Percentiles rank a stretch among this genome's conserved stretches.
phyloP scores from a whole-genome alignment of 2,888 invertebrate species.

The Macaria notata region DNA sequence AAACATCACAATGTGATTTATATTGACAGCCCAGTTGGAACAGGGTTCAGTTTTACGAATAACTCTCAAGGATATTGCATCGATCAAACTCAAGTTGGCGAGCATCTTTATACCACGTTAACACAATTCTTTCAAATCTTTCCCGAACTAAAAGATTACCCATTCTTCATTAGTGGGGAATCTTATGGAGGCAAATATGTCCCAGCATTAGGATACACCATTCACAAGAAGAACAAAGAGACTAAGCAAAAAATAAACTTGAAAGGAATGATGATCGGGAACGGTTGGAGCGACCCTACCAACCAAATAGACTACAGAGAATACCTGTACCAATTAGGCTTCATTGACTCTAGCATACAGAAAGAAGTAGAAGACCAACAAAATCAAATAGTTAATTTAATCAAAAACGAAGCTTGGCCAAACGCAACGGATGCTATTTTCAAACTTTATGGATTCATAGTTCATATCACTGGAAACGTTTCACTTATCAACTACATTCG shows the following conservation, averaged over 20 bases:
- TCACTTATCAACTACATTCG: conserved; percentile 5
- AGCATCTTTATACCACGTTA: conserved; percentile 88
- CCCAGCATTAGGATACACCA: conserved; percentile 89
- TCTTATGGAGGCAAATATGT: conserved; percentile 91
- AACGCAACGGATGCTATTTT: conserved; percentile 81
- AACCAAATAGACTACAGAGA: conserved; percentile 90
- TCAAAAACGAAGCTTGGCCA: conserved; percentile 83
- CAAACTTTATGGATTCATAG: conserved; percentile 84
- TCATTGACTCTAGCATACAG: conserved; percentile 84
- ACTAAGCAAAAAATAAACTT: conserved; percentile 39
- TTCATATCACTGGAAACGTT: background rate
- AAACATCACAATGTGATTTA: conserved; percentile 90
- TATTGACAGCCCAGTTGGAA: conserved; percentile 96
- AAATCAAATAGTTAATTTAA: conserved; percentile 78
- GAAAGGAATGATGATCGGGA: conserved; percentile 88
- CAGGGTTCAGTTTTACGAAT: conserved; percentile 94
- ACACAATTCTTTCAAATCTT: conserved; percentile 93
- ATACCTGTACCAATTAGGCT: conserved; percentile 89
- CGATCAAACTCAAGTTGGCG: conserved; percentile 90
- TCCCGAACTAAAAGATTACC: conserved; percentile 86
- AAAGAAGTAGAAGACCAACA: conserved; percentile 83
- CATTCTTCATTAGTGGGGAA: conserved; percentile 94
- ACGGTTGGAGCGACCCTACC: conserved; percentile 89
- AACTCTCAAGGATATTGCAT: conserved; percentile 88
- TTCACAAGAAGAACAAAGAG: conserved; percentile 70